Evolutionary conservation across 2,113 vertebrate genomes (phyloP), one percentile per base, ranked within the genome.

Genomic region (Polypterus bichir): DNA sequence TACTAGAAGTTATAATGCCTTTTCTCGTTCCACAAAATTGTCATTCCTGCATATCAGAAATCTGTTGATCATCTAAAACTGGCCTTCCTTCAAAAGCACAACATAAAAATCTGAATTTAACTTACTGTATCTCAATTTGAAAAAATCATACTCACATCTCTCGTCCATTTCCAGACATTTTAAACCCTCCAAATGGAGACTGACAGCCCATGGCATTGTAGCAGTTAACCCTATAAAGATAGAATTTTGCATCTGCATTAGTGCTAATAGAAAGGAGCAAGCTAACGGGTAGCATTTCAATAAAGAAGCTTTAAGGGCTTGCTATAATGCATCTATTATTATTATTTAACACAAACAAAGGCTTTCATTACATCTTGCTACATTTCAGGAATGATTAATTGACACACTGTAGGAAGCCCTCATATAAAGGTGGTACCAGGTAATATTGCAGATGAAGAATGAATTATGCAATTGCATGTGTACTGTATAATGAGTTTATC

Each of bases 101-200:
- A 27, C 27, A 27, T 27, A 27, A 27, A 27, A 27, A 27, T 27
- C 27, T 27, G 27, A 27, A 27, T 27, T 27, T 27, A 27, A 27
- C 27, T 27, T 27, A 27, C 27, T 8, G 6, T 5, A 11, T 5
- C 49, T 60, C 49, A 8, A 48, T 60, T 46, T 60, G 49, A 60
- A 60, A 7, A 60, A 60, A 47, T 46, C 46, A 6, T 68, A 81
- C 90, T 93, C 83, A 93, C 92, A 94, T 48, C 80, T 94, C 91
- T 71, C 92, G 74, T 46, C 90, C 92, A 68, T 92, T 94, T 73
- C 92, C 92, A 68, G 92, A 94, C 92, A 94, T 94, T 73, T 94
- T 94, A 79, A 89, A 94, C 63, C 92, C 92, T 65, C 92, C 92
- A 64, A 94, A 94, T 4, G 91, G 86, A 67, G 76, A 74, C 46